Percentiles rank a stretch among this genome's conserved stretches.
These are phyloP conservation scores for Betta splendens DNA, from an alignment of 2,797 vertebrate genomes.

Conservation along the genomic window DNA sequence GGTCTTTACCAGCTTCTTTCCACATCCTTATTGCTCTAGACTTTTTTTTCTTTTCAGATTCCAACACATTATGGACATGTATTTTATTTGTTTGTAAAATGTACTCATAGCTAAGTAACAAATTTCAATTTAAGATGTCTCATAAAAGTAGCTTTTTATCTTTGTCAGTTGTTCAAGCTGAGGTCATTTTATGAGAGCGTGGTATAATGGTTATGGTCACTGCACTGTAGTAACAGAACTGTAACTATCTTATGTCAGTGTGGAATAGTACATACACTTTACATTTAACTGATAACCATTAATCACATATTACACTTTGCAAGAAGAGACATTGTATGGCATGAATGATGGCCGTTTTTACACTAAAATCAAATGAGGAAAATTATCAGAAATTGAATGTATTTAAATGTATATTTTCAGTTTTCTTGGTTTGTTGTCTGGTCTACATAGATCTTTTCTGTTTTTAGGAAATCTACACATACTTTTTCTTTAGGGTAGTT, in stretches of 20 bases:
- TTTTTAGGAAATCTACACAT: neutral
- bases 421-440: neutral
- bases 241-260: neutral
- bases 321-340: neutral
- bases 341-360: too few relatives aligned
- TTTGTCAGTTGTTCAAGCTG: neutral
- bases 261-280: neutral
- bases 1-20: too few relatives aligned
- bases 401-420: neutral
- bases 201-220: conserved; percentile 1
- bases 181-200: neutral
- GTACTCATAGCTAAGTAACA: neutral
- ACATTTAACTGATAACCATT: neutral
- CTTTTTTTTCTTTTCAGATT: too few relatives aligned
- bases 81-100: neutral
- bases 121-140: neutral
- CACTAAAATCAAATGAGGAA: neutral
- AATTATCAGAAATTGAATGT: neutral
- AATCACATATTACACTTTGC: neutral
- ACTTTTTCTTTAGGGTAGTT: neutral
- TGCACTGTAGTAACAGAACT: neutral
- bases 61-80: neutral
- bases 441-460: neutral
- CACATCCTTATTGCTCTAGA: too few relatives aligned
- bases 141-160: too few relatives aligned